These are phyloP conservation scores for Macquaria australasica DNA, from an alignment of 2,113 vertebrate genomes.

Conservation along the genomic window DNA sequence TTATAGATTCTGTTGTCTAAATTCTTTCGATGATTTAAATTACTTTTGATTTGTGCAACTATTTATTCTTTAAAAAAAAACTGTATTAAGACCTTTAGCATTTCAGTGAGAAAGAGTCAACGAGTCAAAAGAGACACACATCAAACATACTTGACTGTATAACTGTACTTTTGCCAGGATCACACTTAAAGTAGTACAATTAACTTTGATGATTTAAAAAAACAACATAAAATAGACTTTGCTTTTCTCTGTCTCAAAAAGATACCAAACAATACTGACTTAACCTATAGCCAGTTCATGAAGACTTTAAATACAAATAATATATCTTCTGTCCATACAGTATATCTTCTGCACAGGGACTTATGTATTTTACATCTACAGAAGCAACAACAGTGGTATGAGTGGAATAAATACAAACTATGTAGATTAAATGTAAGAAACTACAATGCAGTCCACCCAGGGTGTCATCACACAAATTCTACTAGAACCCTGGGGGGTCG, in stretches of 20 bases:
- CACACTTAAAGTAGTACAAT: too few species aligned
- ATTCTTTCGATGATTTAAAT: neutral
- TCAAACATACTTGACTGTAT: neutral
- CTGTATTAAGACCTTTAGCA: too few species aligned
- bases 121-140: neutral
- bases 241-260: neutral
- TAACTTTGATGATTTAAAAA: too few species aligned
- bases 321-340: neutral
- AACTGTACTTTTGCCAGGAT: neutral
- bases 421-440: neutral
- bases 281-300: neutral
- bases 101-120: neutral
- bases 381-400: neutral
- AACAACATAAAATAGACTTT: neutral
- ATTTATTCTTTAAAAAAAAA: neutral
- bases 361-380: neutral
- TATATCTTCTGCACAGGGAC: neutral
- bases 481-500: neutral
- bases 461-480: neutral
- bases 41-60: neutral
- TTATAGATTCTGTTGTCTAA: neutral
- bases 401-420: neutral
- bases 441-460: neutral
- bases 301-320: neutral
- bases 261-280: neutral